phyloP scores from a whole-genome alignment of 1,140 invertebrate genomes.

The Camponotus pennsylvanicus region DNA sequence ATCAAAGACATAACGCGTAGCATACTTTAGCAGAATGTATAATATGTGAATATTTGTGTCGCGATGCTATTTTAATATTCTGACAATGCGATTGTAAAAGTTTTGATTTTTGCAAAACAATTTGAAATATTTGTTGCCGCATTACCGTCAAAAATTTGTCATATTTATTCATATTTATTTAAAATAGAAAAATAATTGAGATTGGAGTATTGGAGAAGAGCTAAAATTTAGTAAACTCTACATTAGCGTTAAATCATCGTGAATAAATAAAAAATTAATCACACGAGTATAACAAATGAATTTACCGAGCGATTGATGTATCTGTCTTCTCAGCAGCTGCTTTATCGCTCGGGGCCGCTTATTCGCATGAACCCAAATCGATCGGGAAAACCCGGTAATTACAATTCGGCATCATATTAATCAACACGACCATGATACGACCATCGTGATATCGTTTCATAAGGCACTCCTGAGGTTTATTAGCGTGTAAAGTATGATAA shows the following conservation, averaged over 20 bases:
- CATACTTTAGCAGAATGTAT: not conserved
- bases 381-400: constrained; percentile 51
- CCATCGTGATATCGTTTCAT: constrained; percentile 23
- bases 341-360: constrained; percentile 5
- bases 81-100: not conserved
- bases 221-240: not conserved
- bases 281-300: constrained; percentile 32
- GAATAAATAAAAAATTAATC: constrained; percentile 44
- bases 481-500: constrained; percentile 32
- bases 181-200: not conserved
- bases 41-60: too few species aligned
- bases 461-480: constrained; percentile 26
- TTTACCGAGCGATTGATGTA: constrained; percentile 9
- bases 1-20: constrained; percentile 22
- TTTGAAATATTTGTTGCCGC: not conserved
- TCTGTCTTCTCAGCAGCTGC: constrained; percentile 10
- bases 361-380: constrained; percentile 43
- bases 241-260: constrained; percentile 33
- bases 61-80: not conserved
- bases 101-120: not conserved
- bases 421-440: constrained; percentile 13
- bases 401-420: constrained; percentile 25
- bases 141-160: not conserved
- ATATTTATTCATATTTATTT: not conserved
- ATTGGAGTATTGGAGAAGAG: not conserved